A percentile compares a stretch with the other conserved stretches of the same genome.
phyloP scores from a whole-genome alignment of 2,113 vertebrate species.

The Phrynocephalus versicolor region DNA sequence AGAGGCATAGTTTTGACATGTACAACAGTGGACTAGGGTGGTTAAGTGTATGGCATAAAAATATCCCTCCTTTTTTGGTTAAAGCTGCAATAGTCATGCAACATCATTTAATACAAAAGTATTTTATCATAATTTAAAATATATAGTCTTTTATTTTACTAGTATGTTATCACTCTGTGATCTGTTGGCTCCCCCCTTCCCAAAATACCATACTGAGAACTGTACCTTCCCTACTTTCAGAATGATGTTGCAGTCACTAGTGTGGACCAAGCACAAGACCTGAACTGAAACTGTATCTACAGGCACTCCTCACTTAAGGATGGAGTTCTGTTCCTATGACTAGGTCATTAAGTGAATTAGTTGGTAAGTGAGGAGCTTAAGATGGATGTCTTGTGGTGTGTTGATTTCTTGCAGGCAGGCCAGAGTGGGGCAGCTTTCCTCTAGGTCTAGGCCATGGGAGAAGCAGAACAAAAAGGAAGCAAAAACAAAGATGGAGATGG shows the following conservation, averaged over 20 bases:
- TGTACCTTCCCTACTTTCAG: not conserved
- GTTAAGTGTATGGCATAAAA: not conserved
- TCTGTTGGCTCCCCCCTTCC: no score
- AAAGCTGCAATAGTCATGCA: not conserved
- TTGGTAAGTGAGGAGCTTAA: no score
- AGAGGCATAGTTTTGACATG: not conserved
- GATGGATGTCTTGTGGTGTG: no score
- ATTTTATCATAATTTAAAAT: not conserved
- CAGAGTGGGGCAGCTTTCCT: no score
- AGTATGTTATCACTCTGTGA: not conserved
- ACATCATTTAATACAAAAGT: not conserved
- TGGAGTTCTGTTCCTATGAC: no score
- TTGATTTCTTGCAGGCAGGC: no score
- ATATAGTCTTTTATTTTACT: not conserved
- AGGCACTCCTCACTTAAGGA: no score
- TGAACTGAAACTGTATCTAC: not conserved
- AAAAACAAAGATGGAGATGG: no score
- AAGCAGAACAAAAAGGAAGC: no score
- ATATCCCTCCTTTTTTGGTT: not conserved
- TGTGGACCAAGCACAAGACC: not conserved
- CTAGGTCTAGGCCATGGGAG: no score
- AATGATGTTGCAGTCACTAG: not conserved
- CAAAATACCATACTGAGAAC: not conserved
- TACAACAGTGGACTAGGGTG: not conserved
- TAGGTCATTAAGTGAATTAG: no score